Conservation (phyloP, 2,888 invertebrate genomes). For the Tinea semifulvella region DNA sequence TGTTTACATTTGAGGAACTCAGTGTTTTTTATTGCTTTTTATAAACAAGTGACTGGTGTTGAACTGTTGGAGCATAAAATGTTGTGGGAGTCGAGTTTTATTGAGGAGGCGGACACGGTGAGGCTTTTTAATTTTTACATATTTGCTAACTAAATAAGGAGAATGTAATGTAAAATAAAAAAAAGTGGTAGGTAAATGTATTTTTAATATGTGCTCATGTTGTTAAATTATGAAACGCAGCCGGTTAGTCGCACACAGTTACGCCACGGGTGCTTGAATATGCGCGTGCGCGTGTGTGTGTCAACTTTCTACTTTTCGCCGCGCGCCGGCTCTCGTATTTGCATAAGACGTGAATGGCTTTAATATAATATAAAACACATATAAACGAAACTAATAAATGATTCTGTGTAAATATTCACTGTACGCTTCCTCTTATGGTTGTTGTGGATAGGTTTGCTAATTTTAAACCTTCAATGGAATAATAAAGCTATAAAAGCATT, state of each 20-base stretch:
- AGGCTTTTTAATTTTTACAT: conserved; percentile 30
- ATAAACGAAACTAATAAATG: conserved; percentile 38
- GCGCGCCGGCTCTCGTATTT: conserved; percentile 44
- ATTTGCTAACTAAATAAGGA: conserved; percentile 16
- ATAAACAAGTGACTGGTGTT: conserved; percentile 37
- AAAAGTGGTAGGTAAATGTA: conserved; percentile 23
- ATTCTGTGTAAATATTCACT: conserved; percentile 53
- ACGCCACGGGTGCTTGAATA: conserved; percentile 23
- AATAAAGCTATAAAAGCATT: not conserved
- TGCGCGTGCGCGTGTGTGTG: conserved; percentile 37
- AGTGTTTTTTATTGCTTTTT: conserved; percentile 1
- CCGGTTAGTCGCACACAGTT: conserved; percentile 26
- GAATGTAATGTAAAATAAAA: conserved; percentile 8
- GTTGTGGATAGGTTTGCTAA: conserved; percentile 27
- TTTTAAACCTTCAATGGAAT: not conserved
- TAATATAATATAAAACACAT: conserved; percentile 59
- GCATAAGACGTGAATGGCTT: conserved; percentile 65
- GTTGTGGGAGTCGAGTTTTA: conserved; percentile 58
- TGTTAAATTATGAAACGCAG: conserved; percentile 47
- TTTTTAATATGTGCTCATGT: conserved; percentile 25
- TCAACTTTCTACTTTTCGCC: conserved; percentile 66
- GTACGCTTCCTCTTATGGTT: conserved; percentile 23
- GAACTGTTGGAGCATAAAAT: conserved; percentile 41
- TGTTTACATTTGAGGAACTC: conserved; percentile 23
- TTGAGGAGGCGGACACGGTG: conserved; percentile 56